Conservation (phyloP, 1,140 invertebrate species). For the Papilio glaucus region DNA sequence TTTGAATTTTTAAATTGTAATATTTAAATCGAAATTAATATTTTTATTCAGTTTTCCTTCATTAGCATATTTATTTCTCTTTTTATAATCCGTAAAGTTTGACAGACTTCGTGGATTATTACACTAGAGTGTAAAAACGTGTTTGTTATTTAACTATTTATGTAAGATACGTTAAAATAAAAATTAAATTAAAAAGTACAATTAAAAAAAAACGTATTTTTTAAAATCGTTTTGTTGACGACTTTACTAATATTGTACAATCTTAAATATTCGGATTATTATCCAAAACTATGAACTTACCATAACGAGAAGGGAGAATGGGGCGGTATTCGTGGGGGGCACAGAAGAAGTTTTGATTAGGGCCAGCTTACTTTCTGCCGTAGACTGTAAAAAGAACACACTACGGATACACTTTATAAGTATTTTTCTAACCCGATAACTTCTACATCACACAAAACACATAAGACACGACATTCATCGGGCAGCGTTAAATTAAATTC, state of each 20-base stretch:
- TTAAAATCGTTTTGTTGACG: no score
- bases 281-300: slow-evolving; percentile 26
- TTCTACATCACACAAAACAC: slow-evolving; percentile 23
- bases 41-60: no score
- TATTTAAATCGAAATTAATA: no score
- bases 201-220: neutral
- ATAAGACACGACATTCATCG: slow-evolving; percentile 13
- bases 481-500: slow-evolving; percentile 10
- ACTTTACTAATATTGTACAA: neutral
- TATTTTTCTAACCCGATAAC: neutral
- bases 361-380: neutral
- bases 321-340: slow-evolving; percentile 37
- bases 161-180: neutral
- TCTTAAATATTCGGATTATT: neutral
- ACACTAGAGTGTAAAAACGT: neutral
- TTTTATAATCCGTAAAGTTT: no score
- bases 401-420: neutral
- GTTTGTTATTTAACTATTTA: slow-evolving; percentile 19
- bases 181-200: neutral
- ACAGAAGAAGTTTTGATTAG: slow-evolving; percentile 22
- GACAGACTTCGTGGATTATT: neutral
- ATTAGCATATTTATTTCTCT: no score
- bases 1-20: no score
- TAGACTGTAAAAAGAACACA: neutral
- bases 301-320: slow-evolving; percentile 37